Evolutionary conservation across 1,140 invertebrate genomes (phyloP).

Genomic region (Anoplophora glabripennis): DNA sequence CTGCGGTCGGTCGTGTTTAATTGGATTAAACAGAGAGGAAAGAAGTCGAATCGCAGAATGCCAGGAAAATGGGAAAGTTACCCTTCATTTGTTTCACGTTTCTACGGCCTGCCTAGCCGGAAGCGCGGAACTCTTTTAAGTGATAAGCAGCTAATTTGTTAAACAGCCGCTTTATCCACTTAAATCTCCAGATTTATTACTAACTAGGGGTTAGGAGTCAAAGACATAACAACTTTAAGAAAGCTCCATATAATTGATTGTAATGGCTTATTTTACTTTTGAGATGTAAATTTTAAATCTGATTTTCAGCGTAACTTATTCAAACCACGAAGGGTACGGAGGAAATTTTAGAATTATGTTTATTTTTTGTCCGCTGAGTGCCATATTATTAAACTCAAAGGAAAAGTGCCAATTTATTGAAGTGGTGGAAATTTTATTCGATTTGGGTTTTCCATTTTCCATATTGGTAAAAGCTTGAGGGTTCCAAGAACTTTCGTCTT

Average conservation of each 20-base stretch:
- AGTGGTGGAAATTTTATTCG: constrained; percentile 35
- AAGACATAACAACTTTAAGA: constrained; percentile 20
- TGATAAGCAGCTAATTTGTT: constrained; percentile 28
- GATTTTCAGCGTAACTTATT: constrained; percentile 1
- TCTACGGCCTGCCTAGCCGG: not conserved
- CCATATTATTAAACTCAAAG: constrained; percentile 28
- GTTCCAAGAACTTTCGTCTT: constrained; percentile 2
- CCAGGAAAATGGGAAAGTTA: constrained; percentile 11
- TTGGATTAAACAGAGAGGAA: constrained; percentile 21
- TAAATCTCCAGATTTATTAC: constrained; percentile 25
- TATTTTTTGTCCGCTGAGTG: constrained; percentile 26
- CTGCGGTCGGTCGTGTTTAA: constrained; percentile 21
- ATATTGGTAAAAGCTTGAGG: constrained; percentile 10
- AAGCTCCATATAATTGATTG: constrained; percentile 12
- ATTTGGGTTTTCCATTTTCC: constrained; percentile 35
- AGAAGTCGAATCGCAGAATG: constrained; percentile 14
- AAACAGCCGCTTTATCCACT: constrained; percentile 24
- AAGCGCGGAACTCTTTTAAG: constrained; percentile 22
- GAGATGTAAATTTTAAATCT: constrained; percentile 13
- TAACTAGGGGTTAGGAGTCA: constrained; percentile 15
- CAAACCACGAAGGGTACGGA: constrained; percentile 13
- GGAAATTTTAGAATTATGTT: constrained; percentile 22
- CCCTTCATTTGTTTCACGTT: constrained; percentile 16
- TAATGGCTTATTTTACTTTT: constrained; percentile 14
- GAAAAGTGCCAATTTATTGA: constrained; percentile 35